phyloP scores from a whole-genome alignment of 2,888 invertebrate species.

The Parnassius mnemosyne region DNA sequence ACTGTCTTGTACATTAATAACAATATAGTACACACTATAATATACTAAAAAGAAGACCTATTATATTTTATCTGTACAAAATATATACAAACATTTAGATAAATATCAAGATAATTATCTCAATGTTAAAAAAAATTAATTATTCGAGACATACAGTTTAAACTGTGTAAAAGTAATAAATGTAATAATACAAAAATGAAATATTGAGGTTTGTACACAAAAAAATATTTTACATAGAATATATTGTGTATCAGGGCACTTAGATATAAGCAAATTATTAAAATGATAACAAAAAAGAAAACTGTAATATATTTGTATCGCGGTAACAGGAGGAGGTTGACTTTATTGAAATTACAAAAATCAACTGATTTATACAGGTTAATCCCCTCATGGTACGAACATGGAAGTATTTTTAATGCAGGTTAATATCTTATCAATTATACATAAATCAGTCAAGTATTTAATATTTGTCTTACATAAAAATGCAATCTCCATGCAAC shows the following conservation, averaged over 20 bases:
- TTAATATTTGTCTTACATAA: conserved; percentile 28
- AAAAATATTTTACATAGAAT: conserved; percentile 3
- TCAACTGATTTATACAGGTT: conserved; percentile 36
- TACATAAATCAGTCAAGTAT: conserved; percentile 31
- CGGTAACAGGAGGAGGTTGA: conserved; percentile 78
- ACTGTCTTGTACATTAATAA: conserved; percentile 2
- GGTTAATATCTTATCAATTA: conserved; percentile 5
- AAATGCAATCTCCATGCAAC: conserved; percentile 67
- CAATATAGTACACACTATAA: conserved; percentile 9
- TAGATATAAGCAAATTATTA: conserved; percentile 46
- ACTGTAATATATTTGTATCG: conserved; percentile 49
- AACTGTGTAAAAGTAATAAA: not conserved
- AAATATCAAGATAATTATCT: not conserved
- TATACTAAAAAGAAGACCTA: conserved; percentile 12
- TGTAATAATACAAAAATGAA: not conserved
- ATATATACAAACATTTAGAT: not conserved
- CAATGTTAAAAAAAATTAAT: too few relatives aligned
- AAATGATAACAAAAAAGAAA: conserved; percentile 42
- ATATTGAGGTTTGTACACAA: not conserved
- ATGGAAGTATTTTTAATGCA: conserved; percentile 32
- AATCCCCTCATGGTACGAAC: conserved; percentile 69
- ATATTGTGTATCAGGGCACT: conserved; percentile 23
- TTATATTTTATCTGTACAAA: not conserved
- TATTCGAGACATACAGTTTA: too few relatives aligned
- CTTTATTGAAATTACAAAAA: conserved; percentile 50